A percentile compares a stretch with the other conserved stretches of the same genome.
Conservation (phyloP, 2,888 invertebrate genomes). For the Atrina japonica region DNA sequence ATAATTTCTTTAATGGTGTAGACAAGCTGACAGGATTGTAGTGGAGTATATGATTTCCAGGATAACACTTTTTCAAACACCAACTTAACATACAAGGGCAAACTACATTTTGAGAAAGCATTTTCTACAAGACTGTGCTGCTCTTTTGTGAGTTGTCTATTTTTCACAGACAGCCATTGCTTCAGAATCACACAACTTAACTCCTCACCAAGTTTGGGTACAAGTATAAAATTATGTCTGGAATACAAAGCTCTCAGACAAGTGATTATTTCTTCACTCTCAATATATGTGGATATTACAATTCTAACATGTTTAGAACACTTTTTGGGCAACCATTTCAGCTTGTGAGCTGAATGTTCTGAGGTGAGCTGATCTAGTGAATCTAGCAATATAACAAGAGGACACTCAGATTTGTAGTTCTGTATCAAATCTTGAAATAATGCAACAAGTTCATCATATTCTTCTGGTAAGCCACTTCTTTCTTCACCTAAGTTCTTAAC, state of each 20-base stretch:
- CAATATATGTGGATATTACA: slow-evolving; percentile 70
- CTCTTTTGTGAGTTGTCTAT: slow-evolving; percentile 62
- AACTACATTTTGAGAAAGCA: slow-evolving; percentile 65
- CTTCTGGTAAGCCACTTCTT: slow-evolving; percentile 54
- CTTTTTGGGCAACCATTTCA: slow-evolving; percentile 72
- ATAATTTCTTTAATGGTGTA: slow-evolving; percentile 71
- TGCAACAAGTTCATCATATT: slow-evolving; percentile 61
- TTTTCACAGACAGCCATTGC: slow-evolving; percentile 58
- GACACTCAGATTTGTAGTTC: slow-evolving; percentile 50
- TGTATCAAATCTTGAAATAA: slow-evolving; percentile 62
- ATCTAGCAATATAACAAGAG: slow-evolving; percentile 70
- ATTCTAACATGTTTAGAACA: slow-evolving; percentile 67
- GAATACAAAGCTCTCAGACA: slow-evolving; percentile 56
- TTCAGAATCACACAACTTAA: slow-evolving; percentile 65
- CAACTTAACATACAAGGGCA: slow-evolving; percentile 74
- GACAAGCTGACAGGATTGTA: slow-evolving; percentile 49
- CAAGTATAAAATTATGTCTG: slow-evolving; percentile 53
- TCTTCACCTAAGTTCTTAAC: slow-evolving; percentile 48
- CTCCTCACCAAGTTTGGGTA: slow-evolving; percentile 63
- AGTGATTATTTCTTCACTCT: slow-evolving; percentile 63
- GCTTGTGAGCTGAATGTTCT: slow-evolving; percentile 65
- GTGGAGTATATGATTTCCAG: slow-evolving; percentile 72
- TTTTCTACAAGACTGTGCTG: slow-evolving; percentile 65
- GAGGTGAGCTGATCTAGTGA: slow-evolving; percentile 71
- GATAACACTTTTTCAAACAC: slow-evolving; percentile 66